These are phyloP conservation scores for Dendrocincla fuliginosa DNA, from an alignment of 2,797 vertebrate genomes.

Conservation along the genomic window DNA sequence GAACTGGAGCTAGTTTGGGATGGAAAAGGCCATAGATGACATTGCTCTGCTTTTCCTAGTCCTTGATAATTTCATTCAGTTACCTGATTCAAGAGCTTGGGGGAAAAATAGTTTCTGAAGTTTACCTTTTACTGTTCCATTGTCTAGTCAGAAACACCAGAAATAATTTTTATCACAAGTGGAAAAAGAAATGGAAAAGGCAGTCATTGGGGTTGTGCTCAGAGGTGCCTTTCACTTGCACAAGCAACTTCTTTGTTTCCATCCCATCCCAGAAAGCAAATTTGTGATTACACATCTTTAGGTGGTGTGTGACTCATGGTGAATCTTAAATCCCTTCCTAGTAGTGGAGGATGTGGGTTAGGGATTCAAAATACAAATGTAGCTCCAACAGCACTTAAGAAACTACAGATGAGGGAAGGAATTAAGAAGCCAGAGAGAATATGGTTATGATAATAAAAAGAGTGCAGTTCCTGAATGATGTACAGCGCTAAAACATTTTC, in stretches of 20 bases:
- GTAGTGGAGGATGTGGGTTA: constrained; percentile 51
- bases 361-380: constrained; percentile 25
- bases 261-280: background rate
- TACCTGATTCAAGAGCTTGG: background rate
- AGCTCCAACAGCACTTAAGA: constrained; percentile 2
- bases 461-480: background rate
- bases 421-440: constrained; percentile 10
- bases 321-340: constrained; percentile 14
- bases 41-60: background rate
- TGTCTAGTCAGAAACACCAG: background rate
- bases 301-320: background rate
- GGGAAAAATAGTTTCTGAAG: background rate
- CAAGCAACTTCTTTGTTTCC: background rate
- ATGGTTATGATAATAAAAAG: constrained; percentile 1
- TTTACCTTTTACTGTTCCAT: background rate
- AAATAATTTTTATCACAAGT: background rate
- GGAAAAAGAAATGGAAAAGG: background rate
- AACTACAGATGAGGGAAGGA: constrained; percentile 6
- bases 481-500: background rate
- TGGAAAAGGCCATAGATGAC: background rate
- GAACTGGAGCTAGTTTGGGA: background rate
- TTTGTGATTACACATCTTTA: constrained; percentile 32
- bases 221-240: background rate
- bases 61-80: background rate
- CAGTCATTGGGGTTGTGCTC: background rate